A percentile compares a stretch with the other conserved stretches of the same genome.
Evolutionary conservation across 1,140 invertebrate species (phyloP).

Genomic region (Chlorops oryzae): DNA sequence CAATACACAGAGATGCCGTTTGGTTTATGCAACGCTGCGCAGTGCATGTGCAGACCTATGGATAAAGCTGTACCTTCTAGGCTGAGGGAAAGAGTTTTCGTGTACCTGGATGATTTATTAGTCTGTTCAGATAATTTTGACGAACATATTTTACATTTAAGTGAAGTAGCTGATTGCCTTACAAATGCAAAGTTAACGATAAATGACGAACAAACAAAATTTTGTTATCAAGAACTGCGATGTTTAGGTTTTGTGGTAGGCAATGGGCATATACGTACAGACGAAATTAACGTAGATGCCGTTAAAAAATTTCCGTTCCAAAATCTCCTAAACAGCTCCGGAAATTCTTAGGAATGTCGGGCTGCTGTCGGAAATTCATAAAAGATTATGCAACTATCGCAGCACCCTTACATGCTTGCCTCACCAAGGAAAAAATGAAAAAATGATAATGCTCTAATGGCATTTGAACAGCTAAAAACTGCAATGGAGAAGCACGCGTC

Average conservation of each 20-base stretch:
- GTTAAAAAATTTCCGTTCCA: constrained; percentile 36
- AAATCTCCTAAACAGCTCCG: constrained; percentile 37
- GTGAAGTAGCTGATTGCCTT: constrained; percentile 37
- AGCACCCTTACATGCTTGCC: too few species aligned
- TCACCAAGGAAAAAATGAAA: constrained; percentile 25
- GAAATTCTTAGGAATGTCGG: constrained; percentile 46
- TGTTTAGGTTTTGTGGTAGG: too few species aligned
- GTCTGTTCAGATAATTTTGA: constrained; percentile 38
- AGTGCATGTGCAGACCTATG: too few species aligned
- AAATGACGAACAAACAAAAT: constrained; percentile 46
- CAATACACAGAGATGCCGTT: constrained; percentile 47
- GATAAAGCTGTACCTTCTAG: too few species aligned
- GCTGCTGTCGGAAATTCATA: constrained; percentile 39
- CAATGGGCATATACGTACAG: constrained; percentile 33
- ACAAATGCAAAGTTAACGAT: constrained; percentile 45
- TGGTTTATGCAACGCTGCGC: constrained; percentile 36
- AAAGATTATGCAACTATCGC: too few species aligned
- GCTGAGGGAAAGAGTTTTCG: constrained; percentile 21
- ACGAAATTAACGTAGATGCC: constrained; percentile 39
- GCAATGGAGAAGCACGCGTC: too few species aligned
- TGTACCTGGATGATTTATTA: constrained; percentile 50
- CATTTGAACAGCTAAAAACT: constrained; percentile 22
- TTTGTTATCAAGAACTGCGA: constrained; percentile 32
- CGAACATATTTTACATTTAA: constrained; percentile 43
- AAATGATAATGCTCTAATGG: constrained; percentile 27